phyloP scores from a whole-genome alignment of 2,113 vertebrate species.

The Cinclus cinclus region DNA sequence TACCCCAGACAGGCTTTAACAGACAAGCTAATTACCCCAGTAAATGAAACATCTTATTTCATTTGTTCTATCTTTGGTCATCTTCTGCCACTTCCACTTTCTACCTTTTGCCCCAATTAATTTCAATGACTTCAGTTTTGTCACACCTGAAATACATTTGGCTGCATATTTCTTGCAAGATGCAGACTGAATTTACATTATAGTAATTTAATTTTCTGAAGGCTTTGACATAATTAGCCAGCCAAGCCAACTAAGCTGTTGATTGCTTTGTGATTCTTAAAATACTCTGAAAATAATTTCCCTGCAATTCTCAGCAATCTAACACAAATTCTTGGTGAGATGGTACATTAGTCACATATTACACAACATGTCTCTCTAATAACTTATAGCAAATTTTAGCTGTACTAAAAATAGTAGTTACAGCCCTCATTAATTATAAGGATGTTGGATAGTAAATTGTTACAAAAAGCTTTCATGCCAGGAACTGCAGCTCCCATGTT shows the following conservation, averaged over 20 bases:
- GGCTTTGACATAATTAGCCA: not conserved
- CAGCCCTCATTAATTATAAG: slow-evolving; percentile 46
- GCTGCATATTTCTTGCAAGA: not conserved
- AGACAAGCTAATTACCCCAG: not conserved
- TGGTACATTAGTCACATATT: slow-evolving; percentile 30
- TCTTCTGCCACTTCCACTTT: not conserved
- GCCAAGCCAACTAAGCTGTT: not conserved
- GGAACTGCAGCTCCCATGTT: slow-evolving; percentile 52
- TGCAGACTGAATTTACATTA: not conserved
- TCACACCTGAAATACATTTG: not conserved
- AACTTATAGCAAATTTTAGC: slow-evolving; percentile 24
- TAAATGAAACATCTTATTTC: not conserved
- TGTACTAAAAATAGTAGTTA: slow-evolving; percentile 48
- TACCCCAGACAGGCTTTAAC: not conserved
- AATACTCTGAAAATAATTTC: slow-evolving; percentile 26
- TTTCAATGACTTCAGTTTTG: not conserved
- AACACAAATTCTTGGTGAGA: slow-evolving; percentile 42
- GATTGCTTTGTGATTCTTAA: not conserved
- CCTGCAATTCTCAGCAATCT: slow-evolving; percentile 27
- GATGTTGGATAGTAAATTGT: slow-evolving; percentile 26
- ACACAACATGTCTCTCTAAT: slow-evolving; percentile 35
- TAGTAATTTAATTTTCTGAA: not conserved
- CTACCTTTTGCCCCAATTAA: not conserved
- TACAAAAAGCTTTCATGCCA: slow-evolving; percentile 42
- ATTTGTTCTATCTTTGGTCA: not conserved